Percentiles rank a stretch among this genome's conserved stretches.
Conservation (phyloP, 2,113 vertebrate genomes). For the Drymodes brunneopygia region DNA sequence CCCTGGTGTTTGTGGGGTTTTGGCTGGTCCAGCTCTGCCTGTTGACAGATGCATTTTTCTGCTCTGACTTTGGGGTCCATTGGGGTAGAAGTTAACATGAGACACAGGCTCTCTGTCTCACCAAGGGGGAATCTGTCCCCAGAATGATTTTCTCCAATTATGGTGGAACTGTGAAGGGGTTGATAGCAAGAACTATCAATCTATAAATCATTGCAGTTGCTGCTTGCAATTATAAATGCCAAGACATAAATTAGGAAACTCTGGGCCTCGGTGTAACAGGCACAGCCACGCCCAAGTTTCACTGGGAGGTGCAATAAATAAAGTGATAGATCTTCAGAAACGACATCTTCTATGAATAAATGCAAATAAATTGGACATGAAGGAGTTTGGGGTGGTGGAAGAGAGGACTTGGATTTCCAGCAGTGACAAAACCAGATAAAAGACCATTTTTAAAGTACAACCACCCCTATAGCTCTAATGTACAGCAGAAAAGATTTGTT, state of each 20-base stretch:
- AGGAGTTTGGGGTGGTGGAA: not conserved
- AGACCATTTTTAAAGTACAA: not conserved
- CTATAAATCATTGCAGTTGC: not conserved
- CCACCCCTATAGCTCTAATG: not conserved
- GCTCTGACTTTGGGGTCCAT: not conserved
- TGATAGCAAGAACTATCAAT: not conserved
- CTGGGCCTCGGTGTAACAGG: not conserved
- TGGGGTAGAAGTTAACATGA: rapidly evolving
- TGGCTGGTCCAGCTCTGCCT: not conserved
- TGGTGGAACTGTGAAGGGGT: not conserved
- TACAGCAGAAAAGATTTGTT: not conserved
- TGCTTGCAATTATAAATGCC: not conserved
- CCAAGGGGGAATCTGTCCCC: not conserved
- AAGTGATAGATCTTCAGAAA: not conserved
- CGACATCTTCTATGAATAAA: not conserved
- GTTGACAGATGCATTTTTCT: not conserved
- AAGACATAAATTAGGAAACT: not conserved
- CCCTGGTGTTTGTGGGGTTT: not conserved
- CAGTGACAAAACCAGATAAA: not conserved
- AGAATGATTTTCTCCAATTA: not conserved
- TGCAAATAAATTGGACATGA: not conserved
- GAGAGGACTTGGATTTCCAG: not conserved
- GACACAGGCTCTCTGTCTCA: not conserved
- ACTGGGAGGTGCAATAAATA: not conserved
- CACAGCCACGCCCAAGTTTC: not conserved